Percentiles rank a stretch among this genome's conserved stretches.
Conservation (phyloP, 2,888 invertebrate genomes). For the Mythimna impura region DNA sequence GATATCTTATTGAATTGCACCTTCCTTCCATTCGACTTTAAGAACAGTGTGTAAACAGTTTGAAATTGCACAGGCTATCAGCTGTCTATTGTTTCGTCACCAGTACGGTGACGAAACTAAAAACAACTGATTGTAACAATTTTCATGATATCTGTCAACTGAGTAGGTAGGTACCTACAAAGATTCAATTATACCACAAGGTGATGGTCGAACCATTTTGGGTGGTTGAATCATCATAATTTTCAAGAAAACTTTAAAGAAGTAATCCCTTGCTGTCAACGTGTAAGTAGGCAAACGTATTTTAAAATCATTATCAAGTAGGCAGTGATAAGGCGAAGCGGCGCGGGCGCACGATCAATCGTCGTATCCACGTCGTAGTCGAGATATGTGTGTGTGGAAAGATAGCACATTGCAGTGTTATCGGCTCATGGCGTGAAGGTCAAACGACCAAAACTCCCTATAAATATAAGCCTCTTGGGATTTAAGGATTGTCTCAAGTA, state of each 20-base stretch:
- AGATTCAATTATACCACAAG: background rate
- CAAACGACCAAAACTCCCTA: conserved; percentile 73
- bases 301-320: conserved; percentile 87
- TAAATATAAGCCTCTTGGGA: conserved; percentile 74
- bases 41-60: background rate
- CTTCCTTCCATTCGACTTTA: background rate
- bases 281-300: conserved; percentile 82
- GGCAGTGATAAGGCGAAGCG: conserved; percentile 79
- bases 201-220: conserved; percentile 14
- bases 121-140: background rate
- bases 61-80: conserved; percentile 2
- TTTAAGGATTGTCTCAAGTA: conserved; percentile 74
- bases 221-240: conserved; percentile 23
- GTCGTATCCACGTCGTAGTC: conserved; percentile 76
- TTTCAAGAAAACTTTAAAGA: conserved; percentile 53
- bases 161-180: too few species aligned
- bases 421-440: conserved; percentile 81
- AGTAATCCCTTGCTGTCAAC: conserved; percentile 80
- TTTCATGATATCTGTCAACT: conserved; percentile 11
- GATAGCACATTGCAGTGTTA: conserved; percentile 80
- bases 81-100: background rate
- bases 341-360: conserved; percentile 82
- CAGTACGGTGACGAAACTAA: background rate
- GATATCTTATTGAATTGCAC: background rate
- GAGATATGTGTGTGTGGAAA: conserved; percentile 79